Percentiles rank a stretch among this genome's conserved stretches.
Conservation (phyloP, 1,140 invertebrate species). For the Drosophila burlai region DNA sequence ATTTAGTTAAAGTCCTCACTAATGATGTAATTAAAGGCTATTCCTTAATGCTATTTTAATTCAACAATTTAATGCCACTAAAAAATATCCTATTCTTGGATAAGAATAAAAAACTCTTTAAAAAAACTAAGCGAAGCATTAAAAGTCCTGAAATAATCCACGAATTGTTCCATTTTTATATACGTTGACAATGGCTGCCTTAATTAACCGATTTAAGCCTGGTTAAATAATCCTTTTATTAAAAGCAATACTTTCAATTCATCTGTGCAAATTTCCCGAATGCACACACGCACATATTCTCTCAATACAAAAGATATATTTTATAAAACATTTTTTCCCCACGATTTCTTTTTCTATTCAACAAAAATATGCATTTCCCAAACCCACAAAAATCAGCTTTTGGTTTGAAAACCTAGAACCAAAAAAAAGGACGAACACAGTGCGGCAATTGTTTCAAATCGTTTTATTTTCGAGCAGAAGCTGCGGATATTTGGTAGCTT, state of each 20-base stretch:
- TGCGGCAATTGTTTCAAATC: slow-evolving; percentile 5
- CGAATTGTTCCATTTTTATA: slow-evolving; percentile 21
- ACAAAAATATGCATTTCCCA: slow-evolving; percentile 40
- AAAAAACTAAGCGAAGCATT: neutral
- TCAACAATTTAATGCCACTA: neutral
- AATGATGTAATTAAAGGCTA: neutral
- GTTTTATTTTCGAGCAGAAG: slow-evolving; percentile 25
- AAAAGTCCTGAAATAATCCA: slow-evolving; percentile 4
- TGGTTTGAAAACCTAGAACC: neutral
- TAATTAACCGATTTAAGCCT: slow-evolving; percentile 42
- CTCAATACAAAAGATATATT: slow-evolving; percentile 30
- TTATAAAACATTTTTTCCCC: slow-evolving; percentile 22
- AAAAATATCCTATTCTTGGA: neutral
- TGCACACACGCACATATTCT: neutral
- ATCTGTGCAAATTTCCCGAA: slow-evolving; percentile 10
- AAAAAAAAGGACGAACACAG: slow-evolving; percentile 4
- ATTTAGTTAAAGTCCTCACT: neutral
- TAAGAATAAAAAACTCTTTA: neutral
- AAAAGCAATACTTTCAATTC: slow-evolving; percentile 31
- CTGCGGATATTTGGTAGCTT: slow-evolving; percentile 59
- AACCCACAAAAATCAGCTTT: slow-evolving; percentile 41
- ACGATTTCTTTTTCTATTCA: slow-evolving; percentile 12
- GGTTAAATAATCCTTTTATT: slow-evolving; percentile 39
- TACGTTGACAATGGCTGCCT: slow-evolving; percentile 17
- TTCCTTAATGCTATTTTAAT: neutral